Base-by-base conservation (phyloP, 2,888 invertebrate species). In the Erebia palarica region DNA sequence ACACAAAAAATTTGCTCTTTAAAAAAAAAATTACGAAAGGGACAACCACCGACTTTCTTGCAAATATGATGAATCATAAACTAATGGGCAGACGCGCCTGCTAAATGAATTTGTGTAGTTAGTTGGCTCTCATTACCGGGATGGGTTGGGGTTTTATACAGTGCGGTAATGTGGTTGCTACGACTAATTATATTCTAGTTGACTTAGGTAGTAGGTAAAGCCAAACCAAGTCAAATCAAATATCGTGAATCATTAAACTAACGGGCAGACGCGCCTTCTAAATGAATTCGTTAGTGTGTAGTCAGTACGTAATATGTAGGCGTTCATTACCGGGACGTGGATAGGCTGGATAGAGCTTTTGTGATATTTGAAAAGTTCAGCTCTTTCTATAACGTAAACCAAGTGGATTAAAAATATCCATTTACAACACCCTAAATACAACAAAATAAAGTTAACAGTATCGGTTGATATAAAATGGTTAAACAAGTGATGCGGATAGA, bases 261-360 rank as follows among this genome's bases (percentile, higher is more conserved):
- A 73, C 66, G 59, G 67, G 51, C 64, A 60, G 68, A 65, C 68
- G 71, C 51, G 57, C 36, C 63, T 68, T 65, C 73, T 65, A 71
- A 71, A 73, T 71, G 68, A 73, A 73, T 73, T 71, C 71, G 73
- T 66, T 73, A 73, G 71, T 61, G 53, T 71, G 21, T 57, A 65
- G 21, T 21, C 21, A 21, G 21, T 21, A 21, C 3, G 21, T 36
- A 36, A 36, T 36, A 36, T 36, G 27, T 27, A 27, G 7, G 36
- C 36, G 36, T 7, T 36, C 36, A 36, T 36, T 7, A 36, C 36
- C 36, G 36, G 27, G 36, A 36, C 36, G 36, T 36, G 36, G 36
- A 36, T 36, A 36, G 36, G 4, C 27, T 36, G 36, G 36, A 7
- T 36, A 7, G 7, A 36, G 7, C 5, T 7, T 36, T 36, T 36